Evolutionary conservation across 1,140 invertebrate species (phyloP).

Genomic region (Drosophila setifemur): DNA sequence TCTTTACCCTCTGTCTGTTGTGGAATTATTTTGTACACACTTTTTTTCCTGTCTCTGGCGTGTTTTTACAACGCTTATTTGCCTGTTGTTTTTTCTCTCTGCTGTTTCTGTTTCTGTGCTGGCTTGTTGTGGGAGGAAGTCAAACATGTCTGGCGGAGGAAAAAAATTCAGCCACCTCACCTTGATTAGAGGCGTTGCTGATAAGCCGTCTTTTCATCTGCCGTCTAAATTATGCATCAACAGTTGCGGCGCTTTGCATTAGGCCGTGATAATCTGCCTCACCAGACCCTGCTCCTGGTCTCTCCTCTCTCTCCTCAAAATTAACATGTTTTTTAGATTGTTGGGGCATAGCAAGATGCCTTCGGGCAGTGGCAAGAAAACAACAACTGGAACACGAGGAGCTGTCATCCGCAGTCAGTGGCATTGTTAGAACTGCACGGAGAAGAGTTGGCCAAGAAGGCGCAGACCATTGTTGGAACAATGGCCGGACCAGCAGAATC

Average conservation of each 20-base stretch:
- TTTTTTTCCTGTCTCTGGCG: constrained; percentile 46
- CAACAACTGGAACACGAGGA: constrained; percentile 46
- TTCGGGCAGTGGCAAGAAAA: constrained; percentile 1
- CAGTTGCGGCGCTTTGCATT: constrained; percentile 48
- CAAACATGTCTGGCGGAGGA: constrained; percentile 39
- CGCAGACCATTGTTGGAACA: constrained; percentile 13
- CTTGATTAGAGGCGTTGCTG: constrained; percentile 65
- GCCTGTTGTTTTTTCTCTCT: constrained; percentile 18
- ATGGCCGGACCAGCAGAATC: constrained; percentile 17
- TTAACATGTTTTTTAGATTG: constrained; percentile 25
- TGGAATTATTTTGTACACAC: constrained; percentile 75
- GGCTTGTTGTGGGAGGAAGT: constrained; percentile 17
- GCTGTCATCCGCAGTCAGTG: constrained; percentile 67
- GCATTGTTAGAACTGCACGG: constrained; percentile 41
- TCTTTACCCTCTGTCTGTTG: constrained; percentile 61
- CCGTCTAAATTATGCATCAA: constrained; percentile 60
- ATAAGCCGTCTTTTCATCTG: constrained; percentile 50
- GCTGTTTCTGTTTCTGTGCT: constrained; percentile 9
- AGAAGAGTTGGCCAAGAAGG: constrained; percentile 32
- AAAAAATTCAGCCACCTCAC: constrained; percentile 32
- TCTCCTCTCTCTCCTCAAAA: constrained; percentile 2
- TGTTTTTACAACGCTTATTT: constrained; percentile 61
- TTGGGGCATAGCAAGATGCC: constrained; percentile 1
- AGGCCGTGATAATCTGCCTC: constrained; percentile 52
- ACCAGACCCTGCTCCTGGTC: neutral